Evolutionary conservation across 2,797 vertebrate species (phyloP), one percentile per base, ranked within the genome.

Genomic region (Distichodus sexfasciatus): DNA sequence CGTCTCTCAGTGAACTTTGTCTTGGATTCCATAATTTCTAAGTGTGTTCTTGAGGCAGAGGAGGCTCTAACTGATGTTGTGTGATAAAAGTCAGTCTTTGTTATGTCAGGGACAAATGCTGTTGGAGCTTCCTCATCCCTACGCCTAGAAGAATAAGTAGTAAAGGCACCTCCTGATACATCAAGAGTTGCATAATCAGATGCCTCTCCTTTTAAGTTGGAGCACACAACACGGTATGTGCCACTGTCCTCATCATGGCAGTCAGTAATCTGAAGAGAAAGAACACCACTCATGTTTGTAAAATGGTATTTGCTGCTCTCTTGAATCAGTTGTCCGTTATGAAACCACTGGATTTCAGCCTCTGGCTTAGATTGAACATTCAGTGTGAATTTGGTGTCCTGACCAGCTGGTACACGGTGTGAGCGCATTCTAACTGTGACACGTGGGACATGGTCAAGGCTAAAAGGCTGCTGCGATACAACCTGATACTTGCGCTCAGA

Each of bases 391-490:
- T 91, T 93, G 2, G 97, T 99, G 31, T 93, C 95, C 69, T 97
- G 96, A 71, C 94, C 92, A 51, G 88, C 79, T 0, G 97, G 96
- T 9, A 98, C 91, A 48, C 96, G 93, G 76, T 99, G 97, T 65
- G 97, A 99, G 19, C 95, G 95, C 95, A 99, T 98, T 87, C 97
- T 93, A 74, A 99, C 84, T 0, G 97, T 99, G 74, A 99, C 92
- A 35, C 97, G 94, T 47, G 97, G 97, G 41, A 86, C 85, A 0
- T 99, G 96, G 80, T 99, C 97, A 76, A 99, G 87, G 3, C 94
- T 97, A 82, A 99, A 99, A 28, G 97, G 97, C 64, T 94, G 92
- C 80, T 99, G 97, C 80, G 92, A 97, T 54, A 99, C 88, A 69
- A 98, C 93, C 82, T 97, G 94, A 0, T 97, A 98, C 78, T 93